phyloP scores from a whole-genome alignment of 2,888 invertebrate species.

The Heliconius erato region DNA sequence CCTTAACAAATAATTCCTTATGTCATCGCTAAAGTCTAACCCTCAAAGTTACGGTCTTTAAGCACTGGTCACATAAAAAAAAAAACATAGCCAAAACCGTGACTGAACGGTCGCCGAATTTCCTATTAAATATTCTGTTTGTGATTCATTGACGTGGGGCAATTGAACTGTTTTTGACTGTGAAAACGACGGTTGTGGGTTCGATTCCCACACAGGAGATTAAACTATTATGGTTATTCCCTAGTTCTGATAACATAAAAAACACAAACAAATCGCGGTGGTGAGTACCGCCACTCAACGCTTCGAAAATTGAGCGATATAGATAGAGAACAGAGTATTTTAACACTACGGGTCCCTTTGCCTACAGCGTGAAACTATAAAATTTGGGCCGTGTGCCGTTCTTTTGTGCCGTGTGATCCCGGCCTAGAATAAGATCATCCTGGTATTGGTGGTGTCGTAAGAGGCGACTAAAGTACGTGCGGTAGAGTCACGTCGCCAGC shows the following conservation, averaged over 20 bases:
- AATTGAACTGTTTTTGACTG: neutral
- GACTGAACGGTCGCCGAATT: constrained; percentile 31
- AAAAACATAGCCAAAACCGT: constrained; percentile 36
- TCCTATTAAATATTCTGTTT: constrained; percentile 23
- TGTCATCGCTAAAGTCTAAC: constrained; percentile 44
- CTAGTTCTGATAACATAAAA: too few relatives aligned
- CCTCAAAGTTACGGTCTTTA: constrained; percentile 48
- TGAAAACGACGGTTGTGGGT: neutral
- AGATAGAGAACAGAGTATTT: too few relatives aligned
- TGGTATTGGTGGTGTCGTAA: too few relatives aligned
- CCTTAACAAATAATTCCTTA: constrained; percentile 43
- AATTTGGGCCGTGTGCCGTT: too few relatives aligned
- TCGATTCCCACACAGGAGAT: neutral
- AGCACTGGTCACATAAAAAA: constrained; percentile 36
- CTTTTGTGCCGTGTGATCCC: too few relatives aligned
- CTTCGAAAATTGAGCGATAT: too few relatives aligned
- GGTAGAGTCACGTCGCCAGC: too few relatives aligned
- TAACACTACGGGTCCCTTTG: neutral
- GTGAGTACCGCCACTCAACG: neutral
- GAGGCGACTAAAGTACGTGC: too few relatives aligned
- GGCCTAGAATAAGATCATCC: too few relatives aligned
- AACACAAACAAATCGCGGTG: neutral
- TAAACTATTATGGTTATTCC: neutral
- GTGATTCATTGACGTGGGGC: neutral
- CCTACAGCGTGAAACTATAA: neutral